phyloP scores from a whole-genome alignment of 2,888 invertebrate species.

The Dasysyrphus tricinctus region DNA sequence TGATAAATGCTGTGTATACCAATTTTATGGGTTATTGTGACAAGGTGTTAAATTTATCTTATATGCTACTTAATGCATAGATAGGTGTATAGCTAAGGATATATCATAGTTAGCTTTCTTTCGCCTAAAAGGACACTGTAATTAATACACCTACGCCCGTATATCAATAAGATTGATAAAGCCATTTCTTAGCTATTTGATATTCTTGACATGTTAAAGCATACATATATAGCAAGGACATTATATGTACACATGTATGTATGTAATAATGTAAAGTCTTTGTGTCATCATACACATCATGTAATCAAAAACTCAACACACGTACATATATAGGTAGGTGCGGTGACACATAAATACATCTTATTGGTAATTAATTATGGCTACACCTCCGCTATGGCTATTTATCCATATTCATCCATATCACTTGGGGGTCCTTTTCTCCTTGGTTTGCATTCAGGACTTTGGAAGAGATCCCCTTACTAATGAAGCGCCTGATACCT shows the following conservation, averaged over 20 bases:
- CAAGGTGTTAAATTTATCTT: too few species aligned
- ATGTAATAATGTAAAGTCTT: too few species aligned
- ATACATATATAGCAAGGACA: conserved; percentile 13
- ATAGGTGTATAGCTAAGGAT: too few species aligned
- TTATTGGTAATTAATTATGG: conserved; percentile 65
- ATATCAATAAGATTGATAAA: conserved; percentile 24
- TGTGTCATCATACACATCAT: conserved; percentile 5
- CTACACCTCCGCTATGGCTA: conserved; percentile 38
- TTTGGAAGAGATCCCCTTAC: conserved; percentile 8
- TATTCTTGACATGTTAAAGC: conserved; percentile 18
- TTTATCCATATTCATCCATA: conserved; percentile 1
- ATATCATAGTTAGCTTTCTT: too few species aligned
- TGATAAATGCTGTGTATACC: too few species aligned
- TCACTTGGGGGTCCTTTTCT: background rate
- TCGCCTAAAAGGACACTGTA: too few species aligned
- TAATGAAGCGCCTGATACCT: conserved; percentile 41
- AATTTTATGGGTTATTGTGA: too few species aligned
- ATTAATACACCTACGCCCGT: too few species aligned
- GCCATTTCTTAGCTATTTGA: conserved; percentile 16
- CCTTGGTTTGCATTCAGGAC: background rate
- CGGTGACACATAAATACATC: conserved; percentile 44
- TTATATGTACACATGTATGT: background rate
- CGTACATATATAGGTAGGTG: background rate
- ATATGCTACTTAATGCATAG: too few species aligned
- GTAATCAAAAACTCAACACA: conserved; percentile 19